Conservation (phyloP, 2,113 vertebrate genomes). For the Lampris megalopsis region DNA sequence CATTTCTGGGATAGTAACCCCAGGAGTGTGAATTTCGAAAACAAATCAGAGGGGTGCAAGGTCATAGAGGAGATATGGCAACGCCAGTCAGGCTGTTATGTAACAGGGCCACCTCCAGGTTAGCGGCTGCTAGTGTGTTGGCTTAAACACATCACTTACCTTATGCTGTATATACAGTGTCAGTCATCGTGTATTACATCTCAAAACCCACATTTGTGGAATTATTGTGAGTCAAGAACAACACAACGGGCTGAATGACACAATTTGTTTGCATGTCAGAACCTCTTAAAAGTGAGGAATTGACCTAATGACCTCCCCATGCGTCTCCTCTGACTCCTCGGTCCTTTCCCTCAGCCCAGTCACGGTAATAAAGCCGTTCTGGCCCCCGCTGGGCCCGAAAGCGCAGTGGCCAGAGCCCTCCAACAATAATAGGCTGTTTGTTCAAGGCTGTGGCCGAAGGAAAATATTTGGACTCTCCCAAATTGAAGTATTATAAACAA, state of each 20-base stretch:
- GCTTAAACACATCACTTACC: constrained; percentile 33
- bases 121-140: constrained; percentile 33
- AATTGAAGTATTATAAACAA: constrained; percentile 82
- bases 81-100: constrained; percentile 64
- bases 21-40: constrained; percentile 62
- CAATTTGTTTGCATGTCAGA: constrained; percentile 50
- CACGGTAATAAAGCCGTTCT: constrained; percentile 54
- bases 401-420: constrained; percentile 64
- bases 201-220: constrained; percentile 23
- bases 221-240: constrained; percentile 18
- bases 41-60: constrained; percentile 65
- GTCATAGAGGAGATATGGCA: constrained; percentile 66
- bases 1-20: constrained; percentile 55
- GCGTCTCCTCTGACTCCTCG: constrained; percentile 38
- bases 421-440: constrained; percentile 82
- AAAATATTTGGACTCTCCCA: constrained; percentile 83
- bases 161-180: constrained; percentile 28
- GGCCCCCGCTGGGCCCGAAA: constrained; percentile 48
- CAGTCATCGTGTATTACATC: constrained; percentile 34
- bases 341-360: constrained; percentile 47
- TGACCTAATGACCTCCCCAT: constrained; percentile 51
- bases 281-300: constrained; percentile 34
- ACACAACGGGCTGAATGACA: constrained; percentile 36
- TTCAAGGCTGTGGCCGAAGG: constrained; percentile 76
- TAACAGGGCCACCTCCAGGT: constrained; percentile 51